Evolutionary conservation across 1,140 invertebrate species (phyloP), one percentile per base, ranked within the genome.

Genomic region (Nymphalis io): DNA sequence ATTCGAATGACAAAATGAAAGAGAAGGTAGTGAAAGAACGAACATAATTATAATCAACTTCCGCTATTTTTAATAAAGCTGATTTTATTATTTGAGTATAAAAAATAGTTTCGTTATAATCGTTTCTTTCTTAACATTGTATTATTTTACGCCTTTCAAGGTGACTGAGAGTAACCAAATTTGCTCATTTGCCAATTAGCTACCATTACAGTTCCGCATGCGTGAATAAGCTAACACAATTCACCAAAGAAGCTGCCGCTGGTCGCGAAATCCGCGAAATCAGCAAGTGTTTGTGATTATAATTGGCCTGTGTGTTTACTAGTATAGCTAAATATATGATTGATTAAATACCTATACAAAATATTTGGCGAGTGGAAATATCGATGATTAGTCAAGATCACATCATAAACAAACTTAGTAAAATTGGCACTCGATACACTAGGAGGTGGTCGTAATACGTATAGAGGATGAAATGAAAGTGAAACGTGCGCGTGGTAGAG

Each of bases 401-500:
- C 46, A 23, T 62, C 51, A 69, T 62, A 39, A 63, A 44, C 42
- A 65, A 60, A 70, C 63, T 66, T 64, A 78, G 73, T 64, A 73
- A 78, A 82, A 80, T 78, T 79, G 70, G 67, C 67, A 72, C 48
- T 75, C 73, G 66, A 76, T 64, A 74, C 74, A 69, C 51, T 55
- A 23, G 73, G 79, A 82, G 79, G 75, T 78, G 80, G 62, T 70
- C 61, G 60, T 70, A 78, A 57, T 70, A 75, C 65, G 69, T 46
- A 69, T 64, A 63, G 62, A 75, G 59, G 75, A 84, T 80, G 83
- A 84, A 88, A 84, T 83, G 87, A 89, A 89, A 89, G 87, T 89
- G 87, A 89, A 89, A 88, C 80, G 78, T 74, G 79, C 82, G 76
- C 78, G 74, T 78, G 74, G 70, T 76, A 71, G 70, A 74, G 72